These are phyloP conservation scores for Heterotilapia buettikoferi DNA, from an alignment of 2,113 vertebrate species.

Conservation along the genomic window DNA sequence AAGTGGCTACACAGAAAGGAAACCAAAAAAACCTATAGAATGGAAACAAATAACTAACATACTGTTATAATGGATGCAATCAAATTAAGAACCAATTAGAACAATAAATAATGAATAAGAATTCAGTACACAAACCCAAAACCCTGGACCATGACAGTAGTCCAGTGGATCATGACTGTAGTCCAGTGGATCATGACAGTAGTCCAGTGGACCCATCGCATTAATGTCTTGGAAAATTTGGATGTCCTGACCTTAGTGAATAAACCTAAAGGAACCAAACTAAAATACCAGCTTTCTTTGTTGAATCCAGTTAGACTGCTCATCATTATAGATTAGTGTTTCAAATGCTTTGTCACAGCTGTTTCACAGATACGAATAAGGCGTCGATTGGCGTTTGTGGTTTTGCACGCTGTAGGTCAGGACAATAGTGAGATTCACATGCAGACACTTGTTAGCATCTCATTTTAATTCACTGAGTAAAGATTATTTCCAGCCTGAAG, in stretches of 20 bases:
- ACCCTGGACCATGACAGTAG: too few species aligned
- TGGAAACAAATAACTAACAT: rapidly evolving
- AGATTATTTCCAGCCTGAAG: rapidly evolving
- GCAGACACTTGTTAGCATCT: not conserved
- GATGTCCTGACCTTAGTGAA: rapidly evolving
- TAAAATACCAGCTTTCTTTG: not conserved
- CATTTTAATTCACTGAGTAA: not conserved
- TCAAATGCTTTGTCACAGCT: not conserved
- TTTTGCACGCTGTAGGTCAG: not conserved
- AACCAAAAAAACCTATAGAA: not conserved
- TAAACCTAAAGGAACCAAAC: not conserved
- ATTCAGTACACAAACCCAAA: not conserved
- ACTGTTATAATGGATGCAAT: rapidly evolving
- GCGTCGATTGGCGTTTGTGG: not conserved
- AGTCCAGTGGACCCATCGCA: not conserved
- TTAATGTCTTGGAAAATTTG: not conserved
- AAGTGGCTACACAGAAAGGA: not conserved
- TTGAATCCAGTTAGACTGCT: not conserved
- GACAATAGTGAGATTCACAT: not conserved
- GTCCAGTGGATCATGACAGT: rapidly evolving
- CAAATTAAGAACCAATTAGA: not conserved
- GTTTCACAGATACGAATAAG: not conserved
- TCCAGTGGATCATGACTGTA: too few species aligned
- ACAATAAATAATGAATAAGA: not conserved
- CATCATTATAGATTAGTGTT: not conserved